Conservation (phyloP, 2,113 vertebrate species). For the Psilopsiagon aurifrons region DNA sequence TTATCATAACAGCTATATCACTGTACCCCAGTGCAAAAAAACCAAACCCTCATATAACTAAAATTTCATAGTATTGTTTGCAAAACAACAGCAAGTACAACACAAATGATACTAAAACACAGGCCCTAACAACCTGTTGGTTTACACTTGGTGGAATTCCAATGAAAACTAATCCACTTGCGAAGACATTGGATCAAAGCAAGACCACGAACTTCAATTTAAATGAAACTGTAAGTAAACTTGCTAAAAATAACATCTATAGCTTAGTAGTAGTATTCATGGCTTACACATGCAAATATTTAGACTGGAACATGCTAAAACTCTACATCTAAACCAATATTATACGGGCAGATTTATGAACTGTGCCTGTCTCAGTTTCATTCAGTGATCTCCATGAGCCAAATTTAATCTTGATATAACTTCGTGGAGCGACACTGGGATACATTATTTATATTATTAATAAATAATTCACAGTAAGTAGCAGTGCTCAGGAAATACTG, state of each 20-base stretch:
- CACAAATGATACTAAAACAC: background rate
- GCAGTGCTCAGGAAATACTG: background rate
- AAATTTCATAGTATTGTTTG: background rate
- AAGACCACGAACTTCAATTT: background rate
- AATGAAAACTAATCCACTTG: background rate
- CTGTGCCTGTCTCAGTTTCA: background rate
- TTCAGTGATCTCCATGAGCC: constrained; percentile 12
- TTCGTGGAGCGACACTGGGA: background rate
- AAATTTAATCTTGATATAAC: background rate
- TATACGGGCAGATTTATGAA: background rate
- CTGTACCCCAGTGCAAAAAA: background rate
- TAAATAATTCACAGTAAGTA: constrained; percentile 44
- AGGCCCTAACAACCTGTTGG: background rate
- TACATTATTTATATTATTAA: constrained; percentile 16
- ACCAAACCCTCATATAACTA: fast-evolving
- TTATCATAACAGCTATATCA: background rate
- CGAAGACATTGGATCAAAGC: background rate
- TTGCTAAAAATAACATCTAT: background rate
- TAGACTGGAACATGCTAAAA: background rate
- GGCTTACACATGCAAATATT: background rate
- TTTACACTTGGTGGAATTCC: background rate
- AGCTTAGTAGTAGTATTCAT: background rate
- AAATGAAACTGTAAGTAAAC: background rate
- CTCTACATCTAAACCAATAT: background rate
- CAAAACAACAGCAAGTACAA: background rate